Conservation (phyloP, 2,797 vertebrate species). For the Carduelis carduelis region DNA sequence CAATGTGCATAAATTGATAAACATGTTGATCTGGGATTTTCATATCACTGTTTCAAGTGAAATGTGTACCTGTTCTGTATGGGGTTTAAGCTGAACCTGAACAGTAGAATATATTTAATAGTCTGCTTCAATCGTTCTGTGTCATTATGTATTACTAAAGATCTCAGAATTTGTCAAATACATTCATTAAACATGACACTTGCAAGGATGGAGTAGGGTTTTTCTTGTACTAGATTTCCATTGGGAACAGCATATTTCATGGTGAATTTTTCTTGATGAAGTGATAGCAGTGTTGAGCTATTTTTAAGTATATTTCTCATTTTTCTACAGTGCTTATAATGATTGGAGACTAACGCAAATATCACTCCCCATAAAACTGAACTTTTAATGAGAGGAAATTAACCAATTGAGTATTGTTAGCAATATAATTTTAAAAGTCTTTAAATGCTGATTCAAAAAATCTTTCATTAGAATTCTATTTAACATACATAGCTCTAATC, state of each 20-base stretch:
- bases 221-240: conserved; percentile 45
- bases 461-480: background rate
- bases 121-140: conserved; percentile 32
- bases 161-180: conserved; percentile 57
- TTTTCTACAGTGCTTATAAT: background rate
- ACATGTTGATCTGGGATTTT: background rate
- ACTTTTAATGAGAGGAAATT: conserved; percentile 24
- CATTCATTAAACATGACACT: conserved; percentile 61
- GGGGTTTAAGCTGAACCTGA: conserved; percentile 17
- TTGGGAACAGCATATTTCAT: conserved; percentile 36
- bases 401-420: conserved; percentile 1
- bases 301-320: conserved; percentile 22
- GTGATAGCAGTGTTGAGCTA: conserved; percentile 5
- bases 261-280: conserved; percentile 32
- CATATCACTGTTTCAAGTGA: background rate
- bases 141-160: conserved; percentile 19
- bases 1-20: background rate
- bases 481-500: background rate
- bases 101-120: conserved; percentile 30
- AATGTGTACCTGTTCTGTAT: background rate
- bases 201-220: background rate
- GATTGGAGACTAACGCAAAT: conserved; percentile 26
- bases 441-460: conserved; percentile 1
- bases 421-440: background rate
- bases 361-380: background rate